These are phyloP conservation scores for Ceyx cyanopectus DNA, from an alignment of 2,113 vertebrate species.

Conservation along the genomic window DNA sequence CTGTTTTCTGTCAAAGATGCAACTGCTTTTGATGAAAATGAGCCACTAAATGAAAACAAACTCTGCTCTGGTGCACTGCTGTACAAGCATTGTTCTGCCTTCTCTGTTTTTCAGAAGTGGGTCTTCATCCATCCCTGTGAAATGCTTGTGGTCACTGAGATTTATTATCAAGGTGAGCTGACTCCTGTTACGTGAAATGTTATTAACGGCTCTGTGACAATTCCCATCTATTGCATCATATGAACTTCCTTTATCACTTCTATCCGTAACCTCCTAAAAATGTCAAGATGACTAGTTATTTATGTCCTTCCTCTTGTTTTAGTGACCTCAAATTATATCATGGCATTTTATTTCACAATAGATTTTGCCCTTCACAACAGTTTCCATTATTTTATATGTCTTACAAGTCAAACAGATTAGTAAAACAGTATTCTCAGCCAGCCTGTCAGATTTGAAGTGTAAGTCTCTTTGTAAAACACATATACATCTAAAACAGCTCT, in stretches of 20 bases:
- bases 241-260: slow-evolving; percentile 2
- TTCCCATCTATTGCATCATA: neutral
- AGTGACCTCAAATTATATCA: neutral
- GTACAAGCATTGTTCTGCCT: neutral
- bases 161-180: neutral
- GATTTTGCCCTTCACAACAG: neutral
- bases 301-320: neutral
- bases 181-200: neutral
- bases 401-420: neutral
- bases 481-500: neutral
- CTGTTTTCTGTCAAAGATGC: neutral
- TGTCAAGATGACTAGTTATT: neutral
- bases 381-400: neutral
- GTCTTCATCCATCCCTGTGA: neutral
- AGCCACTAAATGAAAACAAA: neutral
- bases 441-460: neutral
- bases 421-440: neutral
- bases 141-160: neutral
- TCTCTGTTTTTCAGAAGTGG: neutral
- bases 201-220: slow-evolving; percentile 5
- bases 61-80: neutral
- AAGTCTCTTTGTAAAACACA: neutral
- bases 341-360: neutral
- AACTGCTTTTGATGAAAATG: neutral
- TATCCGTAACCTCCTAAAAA: neutral